phyloP scores from a whole-genome alignment of 1,140 invertebrate species.

The Sminthurides bifidus region DNA sequence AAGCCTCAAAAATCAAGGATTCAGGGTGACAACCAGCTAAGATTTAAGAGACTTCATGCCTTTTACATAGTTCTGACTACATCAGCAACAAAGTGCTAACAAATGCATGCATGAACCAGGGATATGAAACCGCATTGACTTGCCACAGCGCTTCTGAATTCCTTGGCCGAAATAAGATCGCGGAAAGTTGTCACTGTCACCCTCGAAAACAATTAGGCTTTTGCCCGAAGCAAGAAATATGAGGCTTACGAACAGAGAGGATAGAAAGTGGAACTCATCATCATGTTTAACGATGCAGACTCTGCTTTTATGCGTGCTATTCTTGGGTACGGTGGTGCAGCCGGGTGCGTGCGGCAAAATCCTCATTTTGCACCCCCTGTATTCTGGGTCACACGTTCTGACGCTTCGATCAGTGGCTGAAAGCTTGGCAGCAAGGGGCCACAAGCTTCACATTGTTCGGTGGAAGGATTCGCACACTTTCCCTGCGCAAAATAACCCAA shows the following conservation, averaged over 20 bases:
- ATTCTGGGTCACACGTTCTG: conserved; percentile 30
- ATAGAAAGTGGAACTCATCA: background rate
- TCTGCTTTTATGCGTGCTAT: background rate
- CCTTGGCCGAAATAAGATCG: background rate
- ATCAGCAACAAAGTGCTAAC: too few relatives aligned
- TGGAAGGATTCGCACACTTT: conserved; percentile 30
- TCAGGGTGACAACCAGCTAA: too few relatives aligned
- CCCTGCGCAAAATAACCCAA: conserved; percentile 23
- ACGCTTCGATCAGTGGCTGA: conserved; percentile 30
- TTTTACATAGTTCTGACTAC: too few relatives aligned
- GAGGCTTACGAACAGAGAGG: background rate
- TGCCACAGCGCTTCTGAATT: too few relatives aligned
- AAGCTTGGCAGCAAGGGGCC: conserved; percentile 23
- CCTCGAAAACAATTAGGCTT: background rate
- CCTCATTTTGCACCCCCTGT: conserved; percentile 30
- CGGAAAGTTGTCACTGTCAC: background rate
- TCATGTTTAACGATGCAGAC: too few relatives aligned
- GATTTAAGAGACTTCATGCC: too few relatives aligned
- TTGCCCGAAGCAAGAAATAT: too few relatives aligned
- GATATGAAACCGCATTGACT: too few relatives aligned
- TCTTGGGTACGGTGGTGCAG: background rate
- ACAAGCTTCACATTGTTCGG: conserved; percentile 28
- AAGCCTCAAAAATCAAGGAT: too few relatives aligned
- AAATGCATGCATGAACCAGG: too few relatives aligned
- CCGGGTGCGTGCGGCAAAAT: conserved; percentile 15